These are phyloP conservation scores for Ochlodes sylvanus DNA, from an alignment of 2,888 invertebrate species.

Conservation along the genomic window DNA sequence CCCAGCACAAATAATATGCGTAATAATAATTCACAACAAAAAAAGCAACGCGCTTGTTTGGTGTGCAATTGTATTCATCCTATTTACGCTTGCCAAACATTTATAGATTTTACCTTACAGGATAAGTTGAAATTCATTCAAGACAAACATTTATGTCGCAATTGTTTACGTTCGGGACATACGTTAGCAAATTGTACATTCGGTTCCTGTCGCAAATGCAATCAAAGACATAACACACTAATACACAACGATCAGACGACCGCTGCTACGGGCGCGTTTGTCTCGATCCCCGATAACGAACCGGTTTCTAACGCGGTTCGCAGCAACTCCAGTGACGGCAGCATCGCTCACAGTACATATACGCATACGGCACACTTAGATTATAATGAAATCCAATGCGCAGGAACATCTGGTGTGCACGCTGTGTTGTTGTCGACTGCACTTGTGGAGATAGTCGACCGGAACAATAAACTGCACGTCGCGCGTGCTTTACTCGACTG, in stretches of 20 bases:
- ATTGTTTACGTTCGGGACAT: too few species aligned
- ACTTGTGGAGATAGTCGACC: conserved; percentile 17
- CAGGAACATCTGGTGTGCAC: background rate
- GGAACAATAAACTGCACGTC: conserved; percentile 31
- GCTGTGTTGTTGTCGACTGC: conserved; percentile 19
- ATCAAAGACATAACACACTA: too few species aligned
- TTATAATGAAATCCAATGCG: conserved; percentile 17
- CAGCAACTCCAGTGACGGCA: too few species aligned
- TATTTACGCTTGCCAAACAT: conserved; percentile 40
- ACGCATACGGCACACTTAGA: conserved; percentile 18
- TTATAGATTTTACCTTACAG: too few species aligned
- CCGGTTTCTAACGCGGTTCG: conserved; percentile 16
- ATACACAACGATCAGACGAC: too few species aligned
- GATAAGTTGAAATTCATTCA: too few species aligned
- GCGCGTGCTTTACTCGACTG: conserved; percentile 43
- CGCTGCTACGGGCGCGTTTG: conserved; percentile 10
- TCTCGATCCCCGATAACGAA: conserved; percentile 10
- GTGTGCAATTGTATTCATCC: conserved; percentile 38
- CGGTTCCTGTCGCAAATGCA: too few species aligned
- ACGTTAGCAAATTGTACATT: too few species aligned
- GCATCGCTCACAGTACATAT: background rate
- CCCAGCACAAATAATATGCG: background rate
- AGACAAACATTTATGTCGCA: too few species aligned
- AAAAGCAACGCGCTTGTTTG: conserved; percentile 29
- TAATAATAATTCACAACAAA: conserved; percentile 19